Base-by-base conservation (phyloP, 2,888 invertebrate species). In the Xiphydria camelus region DNA sequence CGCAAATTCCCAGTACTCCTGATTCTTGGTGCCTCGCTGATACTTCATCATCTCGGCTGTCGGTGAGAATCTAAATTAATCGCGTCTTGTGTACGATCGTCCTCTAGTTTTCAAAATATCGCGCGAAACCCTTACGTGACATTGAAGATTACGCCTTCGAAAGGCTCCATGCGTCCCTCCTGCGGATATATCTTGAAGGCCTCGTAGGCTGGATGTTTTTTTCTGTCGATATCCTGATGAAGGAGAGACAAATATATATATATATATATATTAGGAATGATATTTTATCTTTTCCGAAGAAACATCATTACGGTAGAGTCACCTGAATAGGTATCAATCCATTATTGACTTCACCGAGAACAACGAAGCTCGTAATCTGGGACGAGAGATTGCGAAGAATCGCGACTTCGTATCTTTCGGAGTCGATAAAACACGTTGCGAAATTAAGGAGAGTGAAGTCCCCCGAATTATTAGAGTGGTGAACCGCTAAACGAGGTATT, bases 391-490 rank as follows among this genome's bases (percentile, higher is more conserved):
- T 80, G 49, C 69, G 62, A 1, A 80, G 59, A 2, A 76, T 53
- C 3, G 79, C 50, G 5, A 73, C 70, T 47, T 70, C 68, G 18
- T 63, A 68, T 19, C 61, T 61, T n/a, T 53, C 49, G 1, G 73
- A 68, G 2, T 76, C 76, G 18, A 67, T 64, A 49, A 76, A 76
- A 0, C 76, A 76, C 19, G 61, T 61, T 0, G 75, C 66, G 51
- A 79, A 79, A 50, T 77, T 70, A 1, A 79, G 54, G 14, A 79
- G 57, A 3, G 75, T 75, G 36, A 77, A 72, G 32, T 75, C 70
- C 2, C 66, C 67, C 4, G 66, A 69, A 1, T 67, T 57, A 20
- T 74, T 67, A 0, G 75, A 75, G 57, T 77, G 75, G 22, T 69
- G 58, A 2, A 76, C 56, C 2, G 65, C 51, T 12, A 80, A 50